A percentile compares a stretch with the other conserved stretches of the same genome.
phyloP scores from a whole-genome alignment of 2,113 vertebrate genomes.

The Pseudolaguvia tuberculata region DNA sequence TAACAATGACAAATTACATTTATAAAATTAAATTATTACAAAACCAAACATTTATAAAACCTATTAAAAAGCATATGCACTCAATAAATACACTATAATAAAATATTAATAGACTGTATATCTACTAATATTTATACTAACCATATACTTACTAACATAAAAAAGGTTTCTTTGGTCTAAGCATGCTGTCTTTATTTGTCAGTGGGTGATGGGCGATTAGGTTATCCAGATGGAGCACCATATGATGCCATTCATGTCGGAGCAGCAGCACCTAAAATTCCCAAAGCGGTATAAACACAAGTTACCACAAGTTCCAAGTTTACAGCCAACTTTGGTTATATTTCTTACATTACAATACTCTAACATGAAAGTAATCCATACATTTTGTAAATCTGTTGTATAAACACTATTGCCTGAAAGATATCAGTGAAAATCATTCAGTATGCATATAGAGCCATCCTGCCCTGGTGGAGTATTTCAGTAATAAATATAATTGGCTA shows the following conservation, averaged over 20 bases:
- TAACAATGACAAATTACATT: too few relatives aligned
- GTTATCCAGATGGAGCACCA: slow-evolving; percentile 76
- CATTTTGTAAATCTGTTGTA: too few relatives aligned
- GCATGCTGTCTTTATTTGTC: slow-evolving; percentile 11
- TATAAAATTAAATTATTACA: too few relatives aligned
- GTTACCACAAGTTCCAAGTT: too few relatives aligned
- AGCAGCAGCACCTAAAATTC: slow-evolving; percentile 77
- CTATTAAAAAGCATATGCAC: too few relatives aligned
- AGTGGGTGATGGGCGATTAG: slow-evolving; percentile 83
- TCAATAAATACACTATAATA: too few relatives aligned
- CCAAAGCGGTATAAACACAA: slow-evolving; percentile 71
- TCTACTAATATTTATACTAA: too few relatives aligned
- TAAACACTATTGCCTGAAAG: background rate
- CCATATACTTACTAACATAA: background rate
- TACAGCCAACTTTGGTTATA: too few relatives aligned
- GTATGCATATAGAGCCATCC: background rate
- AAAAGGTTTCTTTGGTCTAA: background rate
- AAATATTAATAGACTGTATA: background rate
- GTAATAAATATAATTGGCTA: too few relatives aligned
- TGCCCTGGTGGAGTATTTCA: background rate
- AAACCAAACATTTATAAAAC: too few relatives aligned
- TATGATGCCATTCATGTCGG: slow-evolving; percentile 89
- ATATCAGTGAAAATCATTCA: background rate
- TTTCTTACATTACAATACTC: too few relatives aligned
- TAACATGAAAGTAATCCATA: background rate